phyloP scores from a whole-genome alignment of 2,888 invertebrate genomes.

The Erpobdella octoculata region DNA sequence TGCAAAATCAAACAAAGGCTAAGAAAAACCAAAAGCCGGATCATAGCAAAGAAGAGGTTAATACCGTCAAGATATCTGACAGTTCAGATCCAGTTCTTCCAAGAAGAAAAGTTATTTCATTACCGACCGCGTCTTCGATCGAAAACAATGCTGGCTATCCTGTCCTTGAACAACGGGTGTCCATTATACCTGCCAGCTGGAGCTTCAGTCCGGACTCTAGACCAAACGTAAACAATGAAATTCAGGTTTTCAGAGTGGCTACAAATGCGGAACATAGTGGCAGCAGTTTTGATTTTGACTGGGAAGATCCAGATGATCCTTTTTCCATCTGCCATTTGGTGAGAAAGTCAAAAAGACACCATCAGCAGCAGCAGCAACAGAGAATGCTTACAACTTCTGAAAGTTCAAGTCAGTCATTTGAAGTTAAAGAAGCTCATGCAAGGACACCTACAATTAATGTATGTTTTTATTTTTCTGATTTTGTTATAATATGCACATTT shows the following conservation, averaged over 20 bases:
- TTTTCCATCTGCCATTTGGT: conserved; percentile 36
- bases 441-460: neutral
- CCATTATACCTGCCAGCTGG: conserved; percentile 12
- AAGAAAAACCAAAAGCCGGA: neutral
- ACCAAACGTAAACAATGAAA: neutral
- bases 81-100: neutral
- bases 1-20: neutral
- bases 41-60: neutral
- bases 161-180: neutral
- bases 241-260: neutral
- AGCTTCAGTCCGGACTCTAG: neutral
- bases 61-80: neutral
- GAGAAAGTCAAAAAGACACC: conserved; percentile 11
- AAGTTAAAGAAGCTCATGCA: neutral
- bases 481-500: too few relatives aligned
- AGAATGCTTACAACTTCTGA: neutral
- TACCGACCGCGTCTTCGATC: neutral
- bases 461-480: too few relatives aligned
- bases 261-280: neutral
- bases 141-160: neutral
- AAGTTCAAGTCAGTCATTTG: neutral
- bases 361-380: conserved; percentile 15
- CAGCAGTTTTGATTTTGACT: conserved; percentile 18
- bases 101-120: neutral
- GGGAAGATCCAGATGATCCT: conserved; percentile 37